Percentiles rank a stretch among this genome's conserved stretches.
These are phyloP conservation scores for Pedionomus torquatus DNA, from an alignment of 2,113 vertebrate species.

Conservation along the genomic window DNA sequence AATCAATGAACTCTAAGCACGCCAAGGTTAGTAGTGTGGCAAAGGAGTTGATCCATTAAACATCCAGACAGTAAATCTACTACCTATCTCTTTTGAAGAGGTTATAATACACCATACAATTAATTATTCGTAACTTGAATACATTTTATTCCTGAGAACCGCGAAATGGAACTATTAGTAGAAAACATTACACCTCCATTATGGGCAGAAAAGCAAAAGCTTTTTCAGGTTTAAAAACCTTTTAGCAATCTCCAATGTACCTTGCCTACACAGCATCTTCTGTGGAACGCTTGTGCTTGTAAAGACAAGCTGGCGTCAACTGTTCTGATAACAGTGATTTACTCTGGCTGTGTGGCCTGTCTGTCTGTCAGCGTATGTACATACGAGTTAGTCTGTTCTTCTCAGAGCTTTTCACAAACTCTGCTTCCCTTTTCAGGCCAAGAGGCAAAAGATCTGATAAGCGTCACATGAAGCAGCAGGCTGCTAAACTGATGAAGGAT, in stretches of 20 bases:
- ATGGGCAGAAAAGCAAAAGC: neutral
- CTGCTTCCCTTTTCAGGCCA: neutral
- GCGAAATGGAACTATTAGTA: conserved; percentile 4
- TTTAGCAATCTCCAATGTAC: neutral
- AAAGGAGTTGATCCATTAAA: conserved; percentile 31
- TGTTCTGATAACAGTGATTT: neutral
- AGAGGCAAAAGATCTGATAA: neutral
- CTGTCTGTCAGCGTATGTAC: neutral
- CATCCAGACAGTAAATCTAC: neutral
- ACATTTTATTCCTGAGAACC: conserved; percentile 22
- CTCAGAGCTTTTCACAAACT: neutral
- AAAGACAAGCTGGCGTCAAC: neutral
- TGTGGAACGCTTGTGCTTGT: neutral
- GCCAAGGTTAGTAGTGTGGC: conserved; percentile 4
- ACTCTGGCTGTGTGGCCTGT: neutral
- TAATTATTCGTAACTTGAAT: conserved; percentile 20
- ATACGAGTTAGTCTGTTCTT: neutral
- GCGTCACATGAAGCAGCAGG: neutral
- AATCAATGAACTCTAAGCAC: conserved; percentile 26
- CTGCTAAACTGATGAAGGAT: neutral
- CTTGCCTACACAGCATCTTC: neutral
- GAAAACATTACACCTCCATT: conserved; percentile 9
- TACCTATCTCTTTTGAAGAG: neutral
- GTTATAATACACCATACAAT: neutral
- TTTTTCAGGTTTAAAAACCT: neutral